Base-by-base conservation (phyloP, 2,113 vertebrate species). In the Lepus americanus region DNA sequence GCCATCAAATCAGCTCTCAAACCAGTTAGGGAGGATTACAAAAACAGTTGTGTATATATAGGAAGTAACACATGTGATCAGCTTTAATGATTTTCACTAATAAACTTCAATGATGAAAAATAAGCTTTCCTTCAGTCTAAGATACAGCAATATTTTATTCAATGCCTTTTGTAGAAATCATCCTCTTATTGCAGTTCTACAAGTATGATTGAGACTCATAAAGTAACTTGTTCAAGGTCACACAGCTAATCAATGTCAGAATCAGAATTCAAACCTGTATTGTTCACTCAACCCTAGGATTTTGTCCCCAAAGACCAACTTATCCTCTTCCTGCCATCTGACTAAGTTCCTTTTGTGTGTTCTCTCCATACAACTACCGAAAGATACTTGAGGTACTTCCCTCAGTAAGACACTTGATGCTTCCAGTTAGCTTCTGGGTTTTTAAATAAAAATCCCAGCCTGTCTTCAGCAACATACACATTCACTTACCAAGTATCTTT, bases 331-430 rank as follows among this genome's bases (percentile, higher is more conserved):
- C 63, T 64, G 31, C 9, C 55, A n/a, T 69, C 51, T 20, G 6
- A 23, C 64, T 29, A 80, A 85, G 80, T 92, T 14, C 44, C 84
- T 91, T 96, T n/a, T 70, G 27, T 85, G 84, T 61, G 61, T 70
- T 80, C 63, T 66, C 29, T 27, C 36, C 8, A 44, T 29, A 78
- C 4, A 31, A 36, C 7, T 74, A 16, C 63, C 19, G 16, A 61
- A 78, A 36, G 49, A 81, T 51, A 59, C 14, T 25, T 73, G 27
- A 92, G 13, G 33, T 25, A 29, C 31, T 51, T 94, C 53, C 61
- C 78, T 85, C 20, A 84, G 27, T 39, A 55, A 3, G 39, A 59
- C 36, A 29, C 5, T 78, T n/a, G 33, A 87, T 51, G 73, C 61
- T 94, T 70, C 16, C 7, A 29, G 13, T 73, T 81, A 49, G 4